Percentiles rank a stretch among this genome's conserved stretches.
Conservation (phyloP, 2,888 invertebrate species). For the Drosophila ustulata region DNA sequence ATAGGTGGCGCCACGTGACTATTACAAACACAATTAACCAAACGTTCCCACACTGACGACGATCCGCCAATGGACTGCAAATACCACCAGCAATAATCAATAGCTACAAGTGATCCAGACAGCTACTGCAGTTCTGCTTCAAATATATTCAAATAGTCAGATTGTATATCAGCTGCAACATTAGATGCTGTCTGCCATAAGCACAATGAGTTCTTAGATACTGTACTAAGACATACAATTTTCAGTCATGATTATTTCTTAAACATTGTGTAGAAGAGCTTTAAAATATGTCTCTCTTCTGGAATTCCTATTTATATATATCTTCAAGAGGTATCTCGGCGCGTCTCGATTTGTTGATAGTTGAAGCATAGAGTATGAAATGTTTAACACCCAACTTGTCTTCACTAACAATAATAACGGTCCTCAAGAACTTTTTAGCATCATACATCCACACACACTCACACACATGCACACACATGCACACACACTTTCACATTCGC, state of each 20-base stretch:
- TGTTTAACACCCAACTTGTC: constrained; percentile 16
- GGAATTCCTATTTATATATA: neutral
- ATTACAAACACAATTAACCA: constrained; percentile 2
- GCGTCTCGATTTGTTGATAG: neutral
- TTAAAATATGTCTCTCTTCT: neutral
- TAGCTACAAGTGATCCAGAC: constrained; percentile 15
- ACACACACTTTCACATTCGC: constrained; percentile 3
- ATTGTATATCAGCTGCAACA: neutral
- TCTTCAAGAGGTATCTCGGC: neutral
- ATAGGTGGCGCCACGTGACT: constrained; percentile 62
- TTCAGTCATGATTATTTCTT: neutral
- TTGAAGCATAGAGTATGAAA: neutral
- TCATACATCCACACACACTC: constrained; percentile 7
- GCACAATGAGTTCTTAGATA: neutral
- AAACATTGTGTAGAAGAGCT: neutral
- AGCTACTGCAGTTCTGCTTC: neutral
- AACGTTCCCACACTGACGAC: neutral
- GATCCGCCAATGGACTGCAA: constrained; percentile 8
- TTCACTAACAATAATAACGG: constrained; percentile 34
- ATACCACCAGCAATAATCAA: constrained; percentile 13
- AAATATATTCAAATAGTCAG: neutral
- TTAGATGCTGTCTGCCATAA: neutral
- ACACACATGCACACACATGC: constrained; percentile 4
- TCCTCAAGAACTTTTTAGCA: constrained; percentile 36
- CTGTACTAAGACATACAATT: too few relatives aligned